These are phyloP conservation scores for Anguilla obscura DNA, from an alignment of 2,797 vertebrate genomes.

Conservation along the genomic window DNA sequence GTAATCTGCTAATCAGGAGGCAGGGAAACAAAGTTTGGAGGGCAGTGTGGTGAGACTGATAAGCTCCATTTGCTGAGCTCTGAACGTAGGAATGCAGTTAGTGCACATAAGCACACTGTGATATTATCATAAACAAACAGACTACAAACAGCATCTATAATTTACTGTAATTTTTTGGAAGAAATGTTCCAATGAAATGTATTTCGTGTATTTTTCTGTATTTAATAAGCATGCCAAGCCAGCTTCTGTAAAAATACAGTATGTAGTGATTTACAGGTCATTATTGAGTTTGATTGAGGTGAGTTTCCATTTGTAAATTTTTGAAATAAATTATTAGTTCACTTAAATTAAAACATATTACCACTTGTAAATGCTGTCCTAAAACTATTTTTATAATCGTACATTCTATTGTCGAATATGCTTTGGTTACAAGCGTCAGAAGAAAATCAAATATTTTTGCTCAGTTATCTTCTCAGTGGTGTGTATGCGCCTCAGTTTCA, in stretches of 20 bases:
- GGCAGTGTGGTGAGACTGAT: neutral
- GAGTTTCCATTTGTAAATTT: no score
- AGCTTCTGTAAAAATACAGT: no score
- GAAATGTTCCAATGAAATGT: neutral
- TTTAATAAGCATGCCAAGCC: no score
- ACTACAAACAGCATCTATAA: no score
- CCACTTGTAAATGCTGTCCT: neutral
- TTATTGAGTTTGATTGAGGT: no score
- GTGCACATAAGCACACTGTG: neutral
- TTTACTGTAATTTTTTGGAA: neutral
- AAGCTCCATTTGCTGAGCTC: neutral
- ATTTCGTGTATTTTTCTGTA: no score
- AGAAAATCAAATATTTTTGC: neutral
- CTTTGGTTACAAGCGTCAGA: no score
- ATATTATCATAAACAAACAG: neutral
- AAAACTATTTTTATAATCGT: neutral
- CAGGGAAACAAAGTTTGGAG: constrained; percentile 30
- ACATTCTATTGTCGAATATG: no score
- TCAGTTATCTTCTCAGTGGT: constrained; percentile 44
- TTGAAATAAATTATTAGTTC: no score
- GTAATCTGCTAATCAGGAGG: neutral
- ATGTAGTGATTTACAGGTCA: no score
- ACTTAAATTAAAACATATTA: no score
- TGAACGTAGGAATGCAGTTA: neutral
- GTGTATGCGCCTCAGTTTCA: constrained; percentile 38